These are phyloP conservation scores for Pachypanchax playfairii DNA, from an alignment of 2,113 vertebrate genomes.

Conservation along the genomic window DNA sequence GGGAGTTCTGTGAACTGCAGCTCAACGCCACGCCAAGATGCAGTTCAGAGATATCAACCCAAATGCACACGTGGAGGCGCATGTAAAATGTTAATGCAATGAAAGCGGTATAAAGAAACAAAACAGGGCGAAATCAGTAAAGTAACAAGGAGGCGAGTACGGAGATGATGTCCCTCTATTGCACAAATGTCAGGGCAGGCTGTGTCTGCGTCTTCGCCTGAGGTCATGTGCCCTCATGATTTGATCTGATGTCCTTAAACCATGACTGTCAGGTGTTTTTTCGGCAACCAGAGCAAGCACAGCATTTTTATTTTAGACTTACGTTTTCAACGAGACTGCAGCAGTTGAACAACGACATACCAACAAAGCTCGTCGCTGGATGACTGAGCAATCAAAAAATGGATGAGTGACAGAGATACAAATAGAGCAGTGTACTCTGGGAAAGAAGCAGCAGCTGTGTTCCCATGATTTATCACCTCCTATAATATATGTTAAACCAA, in stretches of 20 bases:
- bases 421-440: conserved; percentile 24
- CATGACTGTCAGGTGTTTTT: conserved; percentile 15
- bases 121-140: conserved; percentile 5
- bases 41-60: conserved; percentile 28
- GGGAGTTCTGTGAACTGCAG: conserved; percentile 25
- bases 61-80: not conserved
- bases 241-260: conserved; percentile 29
- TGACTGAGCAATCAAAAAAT: conserved; percentile 13
- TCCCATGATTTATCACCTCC: conserved; percentile 48
- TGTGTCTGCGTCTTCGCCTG: conserved; percentile 12
- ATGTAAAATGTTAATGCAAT: conserved; percentile 3
- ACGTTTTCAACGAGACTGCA: not conserved
- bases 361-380: not conserved
- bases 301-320: not conserved
- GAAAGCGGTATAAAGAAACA: not conserved
- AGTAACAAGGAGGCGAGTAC: too few relatives aligned
- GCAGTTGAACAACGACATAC: not conserved
- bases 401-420: conserved; percentile 15
- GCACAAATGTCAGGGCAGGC: conserved; percentile 53
- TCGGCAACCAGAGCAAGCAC: conserved; percentile 7
- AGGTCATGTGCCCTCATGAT: not conserved
- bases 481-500: conserved; percentile 35
- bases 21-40: conserved; percentile 15
- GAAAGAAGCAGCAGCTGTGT: conserved; percentile 24
- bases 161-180: not conserved